A percentile compares a stretch with the other conserved stretches of the same genome.
Evolutionary conservation across 2,113 vertebrate species (phyloP).

Genomic region (Psilopogon haemacephalus): DNA sequence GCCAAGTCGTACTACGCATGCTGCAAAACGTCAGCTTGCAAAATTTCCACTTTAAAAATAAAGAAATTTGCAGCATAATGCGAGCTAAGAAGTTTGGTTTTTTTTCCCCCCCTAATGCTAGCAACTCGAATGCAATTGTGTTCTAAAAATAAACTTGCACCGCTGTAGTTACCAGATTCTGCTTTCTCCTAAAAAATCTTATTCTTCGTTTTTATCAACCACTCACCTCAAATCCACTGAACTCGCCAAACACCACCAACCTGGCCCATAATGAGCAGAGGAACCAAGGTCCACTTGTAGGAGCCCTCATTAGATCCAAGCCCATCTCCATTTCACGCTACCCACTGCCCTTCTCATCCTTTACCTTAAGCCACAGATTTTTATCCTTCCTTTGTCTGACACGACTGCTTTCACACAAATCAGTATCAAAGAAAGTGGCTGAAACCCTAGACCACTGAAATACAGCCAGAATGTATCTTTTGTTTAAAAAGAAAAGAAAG

Average conservation of each 20-base stretch:
- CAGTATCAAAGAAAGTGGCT: constrained; percentile 47
- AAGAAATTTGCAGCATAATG: constrained; percentile 60
- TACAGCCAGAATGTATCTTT: neutral
- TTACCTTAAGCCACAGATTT: neutral
- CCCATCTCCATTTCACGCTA: neutral
- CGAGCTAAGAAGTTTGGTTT: constrained; percentile 61
- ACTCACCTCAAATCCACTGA: neutral
- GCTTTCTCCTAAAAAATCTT: neutral
- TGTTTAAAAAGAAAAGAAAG: neutral
- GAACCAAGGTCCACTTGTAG: neutral
- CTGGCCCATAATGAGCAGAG: neutral
- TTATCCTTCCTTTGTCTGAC: constrained; percentile 55
- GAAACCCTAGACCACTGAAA: constrained; percentile 44
- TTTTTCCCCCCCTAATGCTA: constrained; percentile 45
- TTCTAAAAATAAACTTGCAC: constrained; percentile 59
- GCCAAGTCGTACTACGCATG: constrained; percentile 80
- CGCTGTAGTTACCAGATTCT: neutral
- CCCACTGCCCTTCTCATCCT: neutral
- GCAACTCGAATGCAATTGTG: neutral
- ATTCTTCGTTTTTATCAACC: neutral
- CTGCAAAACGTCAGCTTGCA: constrained; percentile 76
- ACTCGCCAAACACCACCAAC: neutral
- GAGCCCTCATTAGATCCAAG: neutral
- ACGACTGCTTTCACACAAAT: constrained; percentile 53
- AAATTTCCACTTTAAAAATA: constrained; percentile 79